Base-by-base conservation (phyloP, 2,888 invertebrate genomes). In the Nemotelus nigrinus region DNA sequence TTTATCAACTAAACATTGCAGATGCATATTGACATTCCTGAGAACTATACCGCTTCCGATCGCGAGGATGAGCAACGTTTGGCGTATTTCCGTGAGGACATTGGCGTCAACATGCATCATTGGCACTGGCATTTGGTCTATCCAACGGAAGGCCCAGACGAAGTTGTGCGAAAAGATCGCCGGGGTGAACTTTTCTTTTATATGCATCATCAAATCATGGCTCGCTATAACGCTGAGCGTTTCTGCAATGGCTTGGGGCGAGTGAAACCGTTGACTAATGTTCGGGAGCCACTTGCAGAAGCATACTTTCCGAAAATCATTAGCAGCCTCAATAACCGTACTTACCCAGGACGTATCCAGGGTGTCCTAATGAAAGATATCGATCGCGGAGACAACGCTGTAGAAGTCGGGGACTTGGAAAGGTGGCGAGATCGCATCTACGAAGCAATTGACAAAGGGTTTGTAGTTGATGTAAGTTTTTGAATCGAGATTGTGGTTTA, bases 111-210 rank as follows among this genome's bases (percentile, higher is more conserved):
- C 87, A 91, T 94, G 72, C 96, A 96, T 85, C 96, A 96, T 85
- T 96, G 96, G 95, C 95, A 96, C 84, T 96, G 95, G 96, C 96
- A 96, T 86, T 89, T 96, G 81, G 95, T 95, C 1, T 96, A 95
- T 85, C 95, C 95, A 0, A 92, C 91, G 84, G 91, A 91, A 77
- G 90, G 92, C 0, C 89, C 89, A 39, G 83, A 84, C 10, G 86
- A 88, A 58, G 90, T 94, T 58, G 93, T 95, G 3, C 89, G 89
- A 70, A 94, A 95, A 84, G 91, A 93, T 85, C 89, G 93, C 78
- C 90, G 93, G 58, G 93, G 93, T 10, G 93, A 93, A 85, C 86
- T 93, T 2, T 93, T 93, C 85, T 93, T 91, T 82, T 93, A 92
- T 83, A 93, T 93, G 92, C 93, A 93, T 82, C 90, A 92, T 81